Conservation (phyloP, 1,140 invertebrate species). For the Drosophila ogumai region DNA sequence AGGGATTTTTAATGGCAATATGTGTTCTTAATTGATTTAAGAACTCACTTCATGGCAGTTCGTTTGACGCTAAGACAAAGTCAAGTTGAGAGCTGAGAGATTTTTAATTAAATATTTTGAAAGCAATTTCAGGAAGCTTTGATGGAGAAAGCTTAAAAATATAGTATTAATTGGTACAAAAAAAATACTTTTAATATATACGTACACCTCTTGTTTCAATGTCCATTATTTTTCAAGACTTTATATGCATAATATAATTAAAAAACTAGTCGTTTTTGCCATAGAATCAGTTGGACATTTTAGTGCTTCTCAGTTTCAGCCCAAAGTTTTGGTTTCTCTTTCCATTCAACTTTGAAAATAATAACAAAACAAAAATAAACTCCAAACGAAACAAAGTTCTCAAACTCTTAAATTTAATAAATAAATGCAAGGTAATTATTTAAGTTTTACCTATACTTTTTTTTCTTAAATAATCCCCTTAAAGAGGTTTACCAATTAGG, state of each 20-base stretch:
- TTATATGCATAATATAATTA: neutral
- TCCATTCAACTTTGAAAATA: neutral
- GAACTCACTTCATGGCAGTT: neutral
- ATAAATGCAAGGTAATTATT: constrained; percentile 1
- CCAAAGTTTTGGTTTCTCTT: neutral
- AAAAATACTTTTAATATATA: neutral
- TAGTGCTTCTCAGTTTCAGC: neutral
- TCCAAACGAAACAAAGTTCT: neutral
- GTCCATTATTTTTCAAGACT: neutral
- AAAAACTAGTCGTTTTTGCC: no score
- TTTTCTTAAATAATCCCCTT: constrained; percentile 22
- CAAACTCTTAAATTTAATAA: neutral
- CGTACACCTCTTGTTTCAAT: no score
- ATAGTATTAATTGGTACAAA: neutral
- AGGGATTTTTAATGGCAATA: neutral
- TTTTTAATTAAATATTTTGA: neutral
- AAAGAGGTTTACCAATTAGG: constrained; percentile 8
- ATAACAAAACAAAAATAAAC: neutral
- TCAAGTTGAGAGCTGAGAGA: no score
- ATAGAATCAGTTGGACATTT: neutral
- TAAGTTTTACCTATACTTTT: constrained; percentile 1
- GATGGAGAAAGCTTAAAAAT: neutral
- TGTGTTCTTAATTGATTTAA: constrained; percentile 17
- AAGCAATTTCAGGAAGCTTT: neutral
- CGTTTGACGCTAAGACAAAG: neutral